Evolutionary conservation across 2,113 vertebrate species (phyloP).

Genomic region (Laterallus jamaicensis): DNA sequence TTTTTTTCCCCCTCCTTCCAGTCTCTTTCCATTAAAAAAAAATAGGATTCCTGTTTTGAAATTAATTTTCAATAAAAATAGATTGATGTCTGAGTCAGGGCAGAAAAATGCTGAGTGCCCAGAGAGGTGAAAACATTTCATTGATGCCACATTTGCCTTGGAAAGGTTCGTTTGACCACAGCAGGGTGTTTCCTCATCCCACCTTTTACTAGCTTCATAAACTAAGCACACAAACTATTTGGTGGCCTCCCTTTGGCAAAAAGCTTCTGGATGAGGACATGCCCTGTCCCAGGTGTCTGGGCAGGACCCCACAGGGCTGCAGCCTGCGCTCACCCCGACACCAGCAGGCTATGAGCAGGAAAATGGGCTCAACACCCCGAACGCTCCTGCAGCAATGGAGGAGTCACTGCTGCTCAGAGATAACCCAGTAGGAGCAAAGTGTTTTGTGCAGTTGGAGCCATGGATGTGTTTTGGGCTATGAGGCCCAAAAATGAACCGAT

Average conservation of each 20-base stretch:
- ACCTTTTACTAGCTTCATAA: background rate
- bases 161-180: background rate
- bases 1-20: too few relatives aligned
- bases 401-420: background rate
- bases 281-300: fast-evolving
- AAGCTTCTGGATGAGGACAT: background rate
- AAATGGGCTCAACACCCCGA: background rate
- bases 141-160: background rate
- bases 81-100: background rate
- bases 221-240: background rate
- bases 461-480: background rate
- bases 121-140: background rate
- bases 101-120: background rate
- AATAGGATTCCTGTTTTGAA: background rate
- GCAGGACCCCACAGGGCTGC: background rate
- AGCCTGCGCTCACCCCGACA: background rate
- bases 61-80: background rate
- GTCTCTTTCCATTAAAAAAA: background rate
- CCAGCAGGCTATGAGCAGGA: background rate
- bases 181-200: background rate
- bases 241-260: background rate
- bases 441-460: background rate
- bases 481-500: background rate
- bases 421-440: background rate
- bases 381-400: background rate